These are phyloP conservation scores for Triplophysa rosa DNA, from an alignment of 2,113 vertebrate genomes.

Conservation along the genomic window DNA sequence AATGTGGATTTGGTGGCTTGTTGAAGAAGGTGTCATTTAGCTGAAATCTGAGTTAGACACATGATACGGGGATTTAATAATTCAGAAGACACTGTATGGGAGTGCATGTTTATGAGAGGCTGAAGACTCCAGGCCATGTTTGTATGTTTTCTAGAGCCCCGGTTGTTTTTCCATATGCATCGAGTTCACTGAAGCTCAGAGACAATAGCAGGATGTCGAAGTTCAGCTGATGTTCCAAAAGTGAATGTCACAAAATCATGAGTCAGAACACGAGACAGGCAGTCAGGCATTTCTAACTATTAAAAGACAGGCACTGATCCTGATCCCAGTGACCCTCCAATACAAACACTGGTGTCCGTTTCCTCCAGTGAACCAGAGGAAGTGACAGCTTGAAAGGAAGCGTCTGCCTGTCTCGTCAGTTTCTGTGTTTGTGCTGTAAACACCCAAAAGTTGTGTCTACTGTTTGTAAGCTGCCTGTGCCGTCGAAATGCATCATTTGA, in stretches of 20 bases:
- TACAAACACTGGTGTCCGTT: constrained; percentile 34
- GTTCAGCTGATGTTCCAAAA: constrained; percentile 40
- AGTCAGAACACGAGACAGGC: constrained; percentile 27
- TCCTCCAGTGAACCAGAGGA: constrained; percentile 51
- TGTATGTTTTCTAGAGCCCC: neutral
- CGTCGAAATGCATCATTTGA: neutral
- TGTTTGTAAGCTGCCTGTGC: constrained; percentile 18
- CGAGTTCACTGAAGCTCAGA: constrained; percentile 38
- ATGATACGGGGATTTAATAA: constrained; percentile 67
- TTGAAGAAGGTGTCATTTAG: constrained; percentile 51
- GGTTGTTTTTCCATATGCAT: constrained; percentile 35
- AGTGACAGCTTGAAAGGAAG: constrained; percentile 42
- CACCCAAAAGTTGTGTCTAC: neutral
- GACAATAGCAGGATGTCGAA: constrained; percentile 73
- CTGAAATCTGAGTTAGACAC: constrained; percentile 63
- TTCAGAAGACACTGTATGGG: constrained; percentile 54
- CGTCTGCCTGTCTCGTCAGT: constrained; percentile 30
- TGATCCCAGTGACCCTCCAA: constrained; percentile 26
- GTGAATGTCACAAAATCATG: constrained; percentile 58
- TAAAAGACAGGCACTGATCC: neutral
- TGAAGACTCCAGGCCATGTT: constrained; percentile 28
- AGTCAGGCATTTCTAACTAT: too few species aligned
- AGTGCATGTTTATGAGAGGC: constrained; percentile 36
- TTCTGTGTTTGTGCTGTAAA: constrained; percentile 26
- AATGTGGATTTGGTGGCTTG: constrained; percentile 57